Evolutionary conservation across 2,888 invertebrate genomes (phyloP).

Genomic region (Protonemura montana): DNA sequence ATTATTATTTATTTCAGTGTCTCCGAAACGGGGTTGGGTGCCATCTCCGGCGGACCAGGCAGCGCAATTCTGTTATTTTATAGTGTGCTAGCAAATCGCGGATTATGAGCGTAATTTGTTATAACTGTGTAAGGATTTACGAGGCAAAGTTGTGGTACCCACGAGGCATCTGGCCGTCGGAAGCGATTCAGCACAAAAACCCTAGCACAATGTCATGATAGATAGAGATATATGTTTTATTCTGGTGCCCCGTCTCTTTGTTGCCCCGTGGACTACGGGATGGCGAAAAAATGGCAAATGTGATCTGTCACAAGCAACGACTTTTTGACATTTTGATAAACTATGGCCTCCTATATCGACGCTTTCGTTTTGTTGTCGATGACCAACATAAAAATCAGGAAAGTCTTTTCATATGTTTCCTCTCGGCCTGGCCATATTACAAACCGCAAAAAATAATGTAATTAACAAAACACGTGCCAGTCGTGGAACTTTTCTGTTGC

Average conservation of each 20-base stretch:
- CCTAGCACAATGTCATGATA: constrained; percentile 28
- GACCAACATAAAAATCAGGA: too few species aligned
- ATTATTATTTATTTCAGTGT: not conserved
- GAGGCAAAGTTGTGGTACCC: constrained; percentile 30
- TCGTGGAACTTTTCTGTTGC: too few species aligned
- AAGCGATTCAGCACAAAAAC: constrained; percentile 38
- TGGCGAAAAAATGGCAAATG: constrained; percentile 1
- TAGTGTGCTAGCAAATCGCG: not conserved
- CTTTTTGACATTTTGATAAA: not conserved
- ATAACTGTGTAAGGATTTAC: constrained; percentile 39
- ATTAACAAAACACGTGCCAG: too few species aligned
- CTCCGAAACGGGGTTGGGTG: not conserved
- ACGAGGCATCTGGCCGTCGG: constrained; percentile 24
- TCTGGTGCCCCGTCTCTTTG: constrained; percentile 15
- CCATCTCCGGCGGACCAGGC: not conserved
- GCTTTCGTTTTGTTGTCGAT: not conserved
- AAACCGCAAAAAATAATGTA: too few species aligned
- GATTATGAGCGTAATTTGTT: constrained; percentile 46
- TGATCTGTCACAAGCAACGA: not conserved
- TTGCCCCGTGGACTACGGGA: not conserved
- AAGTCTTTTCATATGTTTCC: too few species aligned
- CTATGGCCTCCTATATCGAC: not conserved
- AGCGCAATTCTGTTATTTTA: not conserved
- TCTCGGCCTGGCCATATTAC: too few species aligned
- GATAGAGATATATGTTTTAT: constrained; percentile 22